Evolutionary conservation across 2,113 vertebrate species (phyloP).

Genomic region (Serilophus lunatus): DNA sequence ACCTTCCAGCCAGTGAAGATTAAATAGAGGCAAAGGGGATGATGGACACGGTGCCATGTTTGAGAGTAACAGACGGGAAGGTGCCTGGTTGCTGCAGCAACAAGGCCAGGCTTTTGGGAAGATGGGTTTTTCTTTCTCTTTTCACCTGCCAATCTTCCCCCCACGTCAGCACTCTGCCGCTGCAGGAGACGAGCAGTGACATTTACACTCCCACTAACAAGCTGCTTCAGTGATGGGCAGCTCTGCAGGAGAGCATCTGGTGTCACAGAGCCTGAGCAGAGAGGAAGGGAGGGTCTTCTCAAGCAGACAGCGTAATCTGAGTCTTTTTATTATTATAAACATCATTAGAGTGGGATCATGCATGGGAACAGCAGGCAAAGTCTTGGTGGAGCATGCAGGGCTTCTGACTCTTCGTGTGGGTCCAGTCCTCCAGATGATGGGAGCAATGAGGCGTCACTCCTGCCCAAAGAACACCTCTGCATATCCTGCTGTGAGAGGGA

Average conservation of each 20-base stretch:
- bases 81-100: slow-evolving; percentile 63
- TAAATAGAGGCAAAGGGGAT: not conserved
- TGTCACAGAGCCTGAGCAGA: slow-evolving; percentile 43
- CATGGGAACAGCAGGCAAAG: not conserved
- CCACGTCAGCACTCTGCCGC: slow-evolving; percentile 39
- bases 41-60: not conserved
- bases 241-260: slow-evolving; percentile 53
- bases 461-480: not conserved
- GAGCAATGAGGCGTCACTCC: not conserved
- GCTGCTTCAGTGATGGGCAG: slow-evolving; percentile 62
- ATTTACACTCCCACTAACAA: slow-evolving; percentile 77
- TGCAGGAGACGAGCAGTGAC: slow-evolving; percentile 55
- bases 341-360: not conserved
- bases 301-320: not conserved
- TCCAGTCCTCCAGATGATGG: not conserved
- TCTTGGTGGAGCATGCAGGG: not conserved
- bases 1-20: not conserved
- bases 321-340: not conserved
- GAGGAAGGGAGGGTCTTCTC: not conserved
- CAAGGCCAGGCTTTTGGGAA: slow-evolving; percentile 40
- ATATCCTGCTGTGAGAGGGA: not conserved
- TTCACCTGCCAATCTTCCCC: slow-evolving; percentile 69
- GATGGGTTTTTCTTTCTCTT: slow-evolving; percentile 56
- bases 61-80: slow-evolving; percentile 43
- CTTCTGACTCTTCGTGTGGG: not conserved